Conservation (phyloP, 2,113 vertebrate species). For the Rhipidura dahli region DNA sequence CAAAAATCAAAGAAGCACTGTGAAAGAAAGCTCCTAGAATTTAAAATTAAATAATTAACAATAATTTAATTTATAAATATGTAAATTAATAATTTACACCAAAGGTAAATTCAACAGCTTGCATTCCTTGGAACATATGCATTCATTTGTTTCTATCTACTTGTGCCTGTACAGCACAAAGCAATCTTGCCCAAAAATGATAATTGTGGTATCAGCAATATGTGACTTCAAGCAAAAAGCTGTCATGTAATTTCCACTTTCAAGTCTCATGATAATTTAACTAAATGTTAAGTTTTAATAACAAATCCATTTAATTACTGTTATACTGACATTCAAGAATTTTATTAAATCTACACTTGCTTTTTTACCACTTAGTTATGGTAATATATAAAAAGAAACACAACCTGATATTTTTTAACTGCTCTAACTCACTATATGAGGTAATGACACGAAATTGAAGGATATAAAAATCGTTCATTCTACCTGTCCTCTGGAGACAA, state of each 20-base stretch:
- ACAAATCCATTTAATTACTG: neutral
- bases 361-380: neutral
- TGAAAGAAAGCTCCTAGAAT: neutral
- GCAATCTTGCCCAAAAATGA: neutral
- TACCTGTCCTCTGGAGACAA: constrained; percentile 82
- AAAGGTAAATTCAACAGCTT: neutral
- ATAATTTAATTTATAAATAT: neutral
- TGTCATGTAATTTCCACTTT: neutral
- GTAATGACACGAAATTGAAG: neutral
- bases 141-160: neutral
- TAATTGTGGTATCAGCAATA: neutral
- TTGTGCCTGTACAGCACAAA: neutral
- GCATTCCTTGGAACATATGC: neutral
- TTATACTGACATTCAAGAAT: neutral
- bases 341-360: neutral
- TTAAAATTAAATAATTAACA: neutral
- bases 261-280: neutral
- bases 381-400: neutral
- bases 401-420: neutral
- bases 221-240: neutral
- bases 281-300: neutral
- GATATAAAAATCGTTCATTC: neutral
- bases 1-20: neutral
- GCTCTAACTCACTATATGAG: neutral
- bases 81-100: neutral